These are phyloP conservation scores for Eumacrocentrus americanus DNA, from an alignment of 2,888 invertebrate genomes.

Conservation along the genomic window DNA sequence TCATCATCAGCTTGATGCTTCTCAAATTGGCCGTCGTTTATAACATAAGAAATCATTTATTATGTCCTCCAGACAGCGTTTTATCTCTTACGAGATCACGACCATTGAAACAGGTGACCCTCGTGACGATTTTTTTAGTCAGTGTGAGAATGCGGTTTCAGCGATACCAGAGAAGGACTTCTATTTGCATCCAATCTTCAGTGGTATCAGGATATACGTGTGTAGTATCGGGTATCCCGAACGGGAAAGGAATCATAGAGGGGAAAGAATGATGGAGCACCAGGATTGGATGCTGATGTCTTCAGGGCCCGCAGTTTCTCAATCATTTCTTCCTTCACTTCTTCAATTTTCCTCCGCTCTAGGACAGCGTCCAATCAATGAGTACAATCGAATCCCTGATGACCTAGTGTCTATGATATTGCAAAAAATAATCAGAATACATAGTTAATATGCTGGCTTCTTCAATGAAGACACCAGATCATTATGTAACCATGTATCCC, in stretches of 20 bases:
- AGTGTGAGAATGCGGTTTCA: conserved; percentile 28
- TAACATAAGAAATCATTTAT: conserved; percentile 2
- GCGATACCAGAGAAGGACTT: conserved; percentile 32
- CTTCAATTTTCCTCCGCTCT: too few relatives aligned
- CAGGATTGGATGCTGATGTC: conserved; percentile 9
- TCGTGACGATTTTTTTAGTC: conserved; percentile 14
- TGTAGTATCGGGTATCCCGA: conserved; percentile 45
- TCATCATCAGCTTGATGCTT: conserved; percentile 28
- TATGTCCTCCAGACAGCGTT: too few relatives aligned
- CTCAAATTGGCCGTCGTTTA: conserved; percentile 33
- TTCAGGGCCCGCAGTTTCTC: neutral
- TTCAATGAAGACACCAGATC: too few relatives aligned
- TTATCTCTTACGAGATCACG: conserved; percentile 23
- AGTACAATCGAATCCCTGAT: too few relatives aligned
- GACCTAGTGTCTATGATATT: too few relatives aligned
- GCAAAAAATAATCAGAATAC: too few relatives aligned
- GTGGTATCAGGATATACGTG: conserved; percentile 44
- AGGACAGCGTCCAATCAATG: too few relatives aligned
- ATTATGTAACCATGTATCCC: too few relatives aligned
- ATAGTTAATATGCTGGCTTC: too few relatives aligned
- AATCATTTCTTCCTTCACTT: neutral
- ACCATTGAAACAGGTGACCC: conserved; percentile 20
- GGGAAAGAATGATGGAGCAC: conserved; percentile 12
- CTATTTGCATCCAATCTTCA: conserved; percentile 43
- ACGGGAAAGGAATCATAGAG: neutral